Conservation (phyloP, 2,113 vertebrate genomes). For the Chinchilla lanigera region DNA sequence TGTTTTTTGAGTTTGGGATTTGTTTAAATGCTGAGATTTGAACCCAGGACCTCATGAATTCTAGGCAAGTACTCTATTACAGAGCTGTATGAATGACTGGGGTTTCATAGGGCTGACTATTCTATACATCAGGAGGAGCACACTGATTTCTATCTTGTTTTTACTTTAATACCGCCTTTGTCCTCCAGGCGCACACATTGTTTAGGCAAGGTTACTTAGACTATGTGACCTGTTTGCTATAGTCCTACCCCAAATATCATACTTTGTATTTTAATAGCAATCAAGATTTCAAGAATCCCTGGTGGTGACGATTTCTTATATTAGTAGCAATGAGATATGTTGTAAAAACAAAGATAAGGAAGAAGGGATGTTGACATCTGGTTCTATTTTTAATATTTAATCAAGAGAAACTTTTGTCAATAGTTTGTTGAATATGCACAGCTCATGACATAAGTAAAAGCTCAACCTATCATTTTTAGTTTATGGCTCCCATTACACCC, state of each 20-base stretch:
- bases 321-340: neutral
- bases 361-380: neutral
- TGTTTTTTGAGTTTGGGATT: neutral
- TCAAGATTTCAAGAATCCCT: neutral
- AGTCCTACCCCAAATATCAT: neutral
- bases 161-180: neutral
- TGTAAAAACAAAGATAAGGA: neutral
- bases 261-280: neutral
- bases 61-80: neutral
- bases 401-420: neutral
- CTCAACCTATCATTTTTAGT: neutral
- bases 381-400: conserved; percentile 18
- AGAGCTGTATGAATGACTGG: neutral
- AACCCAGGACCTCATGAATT: neutral
- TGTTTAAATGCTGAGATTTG: neutral
- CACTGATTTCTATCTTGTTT: neutral
- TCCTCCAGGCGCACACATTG: neutral
- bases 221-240: neutral
- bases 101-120: neutral
- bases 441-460: neutral
- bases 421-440: neutral
- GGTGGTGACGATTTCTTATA: neutral
- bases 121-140: neutral
- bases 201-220: neutral
- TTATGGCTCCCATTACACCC: neutral